Percentiles rank a stretch among this genome's conserved stretches.
Evolutionary conservation across 1,140 invertebrate species (phyloP).

Genomic region (Amphibalanus amphitrite): DNA sequence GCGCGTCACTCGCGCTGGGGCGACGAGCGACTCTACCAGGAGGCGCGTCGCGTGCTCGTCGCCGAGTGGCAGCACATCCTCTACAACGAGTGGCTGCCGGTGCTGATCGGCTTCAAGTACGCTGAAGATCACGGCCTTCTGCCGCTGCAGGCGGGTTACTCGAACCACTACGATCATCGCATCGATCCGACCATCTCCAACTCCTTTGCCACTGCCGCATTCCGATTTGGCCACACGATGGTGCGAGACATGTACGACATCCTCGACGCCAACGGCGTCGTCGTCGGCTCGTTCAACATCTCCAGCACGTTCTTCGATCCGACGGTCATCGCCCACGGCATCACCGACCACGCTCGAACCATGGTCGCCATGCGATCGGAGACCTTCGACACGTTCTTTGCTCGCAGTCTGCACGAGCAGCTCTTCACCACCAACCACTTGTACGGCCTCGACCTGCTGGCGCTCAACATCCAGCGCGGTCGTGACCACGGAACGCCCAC

Average conservation of each 20-base stretch:
- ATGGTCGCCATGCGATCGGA: background rate
- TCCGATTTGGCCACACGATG: slow-evolving; percentile 25
- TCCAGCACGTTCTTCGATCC: background rate
- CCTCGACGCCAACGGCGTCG: background rate
- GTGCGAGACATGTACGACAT: slow-evolving; percentile 12
- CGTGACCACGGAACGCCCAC: slow-evolving; percentile 22
- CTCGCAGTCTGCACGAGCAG: background rate
- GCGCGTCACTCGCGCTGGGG: slow-evolving; percentile 30
- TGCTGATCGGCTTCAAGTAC: slow-evolving; percentile 47
- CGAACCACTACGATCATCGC: slow-evolving; percentile 45
- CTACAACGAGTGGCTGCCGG: slow-evolving; percentile 41
- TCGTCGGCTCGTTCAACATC: background rate
- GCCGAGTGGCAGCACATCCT: slow-evolving; percentile 40
- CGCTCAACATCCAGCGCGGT: slow-evolving; percentile 40
- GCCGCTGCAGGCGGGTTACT: slow-evolving; percentile 64
- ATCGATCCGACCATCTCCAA: slow-evolving; percentile 25
- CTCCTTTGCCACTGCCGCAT: slow-evolving; percentile 24
- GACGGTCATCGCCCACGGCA: background rate
- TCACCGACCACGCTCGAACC: background rate
- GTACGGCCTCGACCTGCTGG: slow-evolving; percentile 13
- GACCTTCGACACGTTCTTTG: background rate
- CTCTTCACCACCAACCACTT: background rate
- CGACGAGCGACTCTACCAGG: slow-evolving; percentile 35
- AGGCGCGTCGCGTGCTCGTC: slow-evolving; percentile 32
- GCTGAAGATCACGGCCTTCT: slow-evolving; percentile 56